Percentiles rank a stretch among this genome's conserved stretches.
Evolutionary conservation across 2,888 invertebrate genomes (phyloP).

Genomic region (Conus canariensis): DNA sequence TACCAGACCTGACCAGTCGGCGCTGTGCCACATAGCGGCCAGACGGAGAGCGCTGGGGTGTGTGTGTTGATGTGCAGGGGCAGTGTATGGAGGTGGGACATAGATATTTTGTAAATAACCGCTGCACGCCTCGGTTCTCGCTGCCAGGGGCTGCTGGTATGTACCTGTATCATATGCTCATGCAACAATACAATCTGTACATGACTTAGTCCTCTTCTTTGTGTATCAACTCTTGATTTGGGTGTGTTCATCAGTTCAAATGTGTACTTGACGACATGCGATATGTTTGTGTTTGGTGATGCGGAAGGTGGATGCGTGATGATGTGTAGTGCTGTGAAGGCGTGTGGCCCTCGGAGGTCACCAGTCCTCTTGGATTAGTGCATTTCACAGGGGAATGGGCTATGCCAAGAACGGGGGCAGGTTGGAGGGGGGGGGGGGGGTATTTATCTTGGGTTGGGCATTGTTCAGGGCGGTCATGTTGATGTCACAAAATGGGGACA

Average conservation of each 20-base stretch:
- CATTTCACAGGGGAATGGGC: not conserved
- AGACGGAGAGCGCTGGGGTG: not conserved
- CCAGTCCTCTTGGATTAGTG: not conserved
- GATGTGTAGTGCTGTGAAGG: not conserved
- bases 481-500: too few species aligned
- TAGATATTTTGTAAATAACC: not conserved
- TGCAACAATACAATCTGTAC: not conserved
- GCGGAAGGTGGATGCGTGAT: not conserved
- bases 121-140: too few species aligned
- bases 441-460: too few species aligned
- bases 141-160: not conserved
- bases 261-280: not conserved
- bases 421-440: not conserved
- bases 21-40: not conserved
- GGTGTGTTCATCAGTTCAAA: not conserved
- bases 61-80: not conserved
- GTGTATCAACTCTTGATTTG: not conserved
- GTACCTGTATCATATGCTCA: constrained; percentile 33
- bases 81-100: not conserved
- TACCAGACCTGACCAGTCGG: not conserved
- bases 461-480: too few species aligned
- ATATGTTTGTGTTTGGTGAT: not conserved
- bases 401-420: not conserved
- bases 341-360: not conserved
- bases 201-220: not conserved